Base-by-base conservation (phyloP, 1,140 invertebrate species). In the Microplitis demolitor region DNA sequence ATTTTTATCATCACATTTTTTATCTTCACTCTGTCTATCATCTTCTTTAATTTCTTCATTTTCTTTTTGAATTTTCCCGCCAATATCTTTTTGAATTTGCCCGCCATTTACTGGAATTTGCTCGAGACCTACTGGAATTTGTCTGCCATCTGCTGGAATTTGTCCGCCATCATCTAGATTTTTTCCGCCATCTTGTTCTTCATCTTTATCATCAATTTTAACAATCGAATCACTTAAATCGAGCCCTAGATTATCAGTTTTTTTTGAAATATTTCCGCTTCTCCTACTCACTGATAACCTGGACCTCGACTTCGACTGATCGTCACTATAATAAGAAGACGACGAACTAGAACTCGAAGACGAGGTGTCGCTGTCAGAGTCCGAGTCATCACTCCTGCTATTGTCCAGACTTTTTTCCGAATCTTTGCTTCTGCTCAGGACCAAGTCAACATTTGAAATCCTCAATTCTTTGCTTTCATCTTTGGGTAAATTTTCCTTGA, bases 401-500 rank as follows among this genome's bases (percentile, higher is more conserved):
- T 45, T 45, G 6, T 45, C 39, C 39, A 45, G 6, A 11, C 14
- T 37, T 50, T 13, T 16, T 58, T 58, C 45, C 66, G 50, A 58
- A 81, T 79, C n/a, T 78, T 80, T 0, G 80, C 39, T 45, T 3
- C 11, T 45, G 6, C 11, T 45, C 39, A 45, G 50, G 34, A 53
- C 78, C 0, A 76, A 69, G 0, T 45, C 39, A 45, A 11, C 8
- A 45, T 45, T 45, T 9, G 84, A 80, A 69, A 85, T 84, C 74
- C 82, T 83, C 3, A 86, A 60, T 60, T 84, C 83, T 34, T 82
- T 85, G 33, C 83, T 78, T 24, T 84, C 82, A 51, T 84, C 82
- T 61, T 78, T 84, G 0, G 83, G 78, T 3, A 85, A 69, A 72
- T 87, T 85, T 34, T 83, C 85, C 60, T 87, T 87, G 0, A 87